Percentiles rank a stretch among this genome's conserved stretches.
phyloP scores from a whole-genome alignment of 2,888 invertebrate species.

The Hyles lineata region DNA sequence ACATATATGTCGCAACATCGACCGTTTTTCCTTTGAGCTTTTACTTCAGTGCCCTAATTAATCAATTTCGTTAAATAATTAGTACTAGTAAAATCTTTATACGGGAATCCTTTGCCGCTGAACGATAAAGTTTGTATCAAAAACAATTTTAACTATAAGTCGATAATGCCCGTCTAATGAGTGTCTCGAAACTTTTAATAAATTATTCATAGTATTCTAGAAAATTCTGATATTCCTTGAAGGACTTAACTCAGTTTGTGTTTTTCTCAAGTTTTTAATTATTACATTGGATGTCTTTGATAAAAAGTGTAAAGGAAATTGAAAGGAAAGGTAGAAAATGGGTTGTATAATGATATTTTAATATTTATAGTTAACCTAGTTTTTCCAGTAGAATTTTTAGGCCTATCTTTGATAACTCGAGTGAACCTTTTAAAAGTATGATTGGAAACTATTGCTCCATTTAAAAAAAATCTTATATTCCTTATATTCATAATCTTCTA shows the following conservation, averaged over 20 bases:
- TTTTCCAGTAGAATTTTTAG: too few relatives aligned
- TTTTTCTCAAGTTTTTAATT: constrained; percentile 8
- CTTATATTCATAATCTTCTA: too few relatives aligned
- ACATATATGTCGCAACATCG: neutral
- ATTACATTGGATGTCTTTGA: neutral
- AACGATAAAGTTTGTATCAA: constrained; percentile 8
- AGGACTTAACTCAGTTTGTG: neutral
- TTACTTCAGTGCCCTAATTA: neutral
- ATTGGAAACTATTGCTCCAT: too few relatives aligned
- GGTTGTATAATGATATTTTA: neutral
- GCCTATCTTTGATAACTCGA: too few relatives aligned
- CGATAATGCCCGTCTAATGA: constrained; percentile 10
- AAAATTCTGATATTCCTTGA: neutral
- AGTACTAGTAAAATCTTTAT: neutral
- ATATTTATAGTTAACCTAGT: too few relatives aligned
- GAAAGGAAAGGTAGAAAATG: neutral
- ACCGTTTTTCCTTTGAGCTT: neutral
- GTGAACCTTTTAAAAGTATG: too few relatives aligned
- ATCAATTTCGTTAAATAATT: neutral
- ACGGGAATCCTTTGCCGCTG: neutral
- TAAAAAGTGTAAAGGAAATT: constrained; percentile 3
- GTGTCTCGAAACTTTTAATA: neutral
- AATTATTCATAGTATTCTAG: neutral
- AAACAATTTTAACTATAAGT: constrained; percentile 7
- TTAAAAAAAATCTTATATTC: too few relatives aligned